Evolutionary conservation across 2,888 invertebrate species (phyloP).

Genomic region (Elegia similella): DNA sequence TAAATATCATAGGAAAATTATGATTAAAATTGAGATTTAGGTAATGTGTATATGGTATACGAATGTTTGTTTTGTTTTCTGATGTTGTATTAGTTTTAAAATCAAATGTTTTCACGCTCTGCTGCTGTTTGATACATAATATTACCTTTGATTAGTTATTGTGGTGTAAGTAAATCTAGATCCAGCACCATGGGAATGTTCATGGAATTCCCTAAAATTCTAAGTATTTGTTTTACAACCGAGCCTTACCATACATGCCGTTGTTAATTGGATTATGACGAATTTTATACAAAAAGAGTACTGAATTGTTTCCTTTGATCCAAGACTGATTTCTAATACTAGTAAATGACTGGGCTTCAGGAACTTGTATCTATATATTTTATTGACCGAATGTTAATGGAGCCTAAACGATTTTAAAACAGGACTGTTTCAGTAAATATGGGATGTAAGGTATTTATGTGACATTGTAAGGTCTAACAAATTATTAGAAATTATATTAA

Average conservation of each 20-base stretch:
- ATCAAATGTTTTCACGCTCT: conserved; percentile 18
- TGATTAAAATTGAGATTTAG: conserved; percentile 14
- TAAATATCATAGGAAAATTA: conserved; percentile 15
- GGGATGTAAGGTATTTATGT: conserved; percentile 27
- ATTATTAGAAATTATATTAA: no score
- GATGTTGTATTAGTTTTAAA: conserved; percentile 21
- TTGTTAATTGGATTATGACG: conserved; percentile 40
- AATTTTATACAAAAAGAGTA: conserved; percentile 45
- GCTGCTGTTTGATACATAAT: conserved; percentile 22
- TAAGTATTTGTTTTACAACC: conserved; percentile 26
- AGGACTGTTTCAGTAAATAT: conserved; percentile 46
- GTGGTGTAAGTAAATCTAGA: conserved; percentile 5
- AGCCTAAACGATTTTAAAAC: conserved; percentile 37
- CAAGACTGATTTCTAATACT: conserved; percentile 72
- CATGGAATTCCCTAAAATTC: conserved; percentile 57
- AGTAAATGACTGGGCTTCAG: conserved; percentile 55
- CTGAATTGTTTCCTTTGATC: conserved; percentile 66
- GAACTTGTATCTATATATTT: conserved; percentile 31
- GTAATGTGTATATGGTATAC: conserved; percentile 19
- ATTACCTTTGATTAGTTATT: conserved; percentile 1
- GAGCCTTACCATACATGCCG: conserved; percentile 31
- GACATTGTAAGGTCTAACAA: conserved; percentile 14
- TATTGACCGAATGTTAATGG: conserved; percentile 31
- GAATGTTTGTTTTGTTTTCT: conserved; percentile 21
- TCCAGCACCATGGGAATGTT: conserved; percentile 20